phyloP scores from a whole-genome alignment of 2,888 invertebrate species.

The Nezara viridula region DNA sequence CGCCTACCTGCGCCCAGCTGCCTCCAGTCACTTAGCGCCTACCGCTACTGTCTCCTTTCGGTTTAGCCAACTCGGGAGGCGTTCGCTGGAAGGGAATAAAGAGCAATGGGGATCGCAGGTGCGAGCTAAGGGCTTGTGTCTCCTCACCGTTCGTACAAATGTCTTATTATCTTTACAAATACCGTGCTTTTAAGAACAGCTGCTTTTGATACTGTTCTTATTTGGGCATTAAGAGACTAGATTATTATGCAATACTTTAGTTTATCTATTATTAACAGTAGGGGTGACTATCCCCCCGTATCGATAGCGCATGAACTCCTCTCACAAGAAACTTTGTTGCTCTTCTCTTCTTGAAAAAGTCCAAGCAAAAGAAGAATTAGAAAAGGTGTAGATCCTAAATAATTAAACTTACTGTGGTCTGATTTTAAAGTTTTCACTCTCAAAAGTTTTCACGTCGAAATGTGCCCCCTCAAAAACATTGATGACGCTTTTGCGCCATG shows the following conservation, averaged over 20 bases:
- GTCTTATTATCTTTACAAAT: background rate
- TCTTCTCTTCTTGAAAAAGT: no score
- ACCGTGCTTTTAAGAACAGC: background rate
- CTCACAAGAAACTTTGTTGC: no score
- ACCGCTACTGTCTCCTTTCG: background rate
- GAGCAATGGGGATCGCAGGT: background rate
- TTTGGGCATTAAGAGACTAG: background rate
- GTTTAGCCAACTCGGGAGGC: constrained; percentile 32
- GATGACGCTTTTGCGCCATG: no score
- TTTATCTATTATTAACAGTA: no score
- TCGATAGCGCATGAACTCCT: no score
- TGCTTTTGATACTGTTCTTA: background rate
- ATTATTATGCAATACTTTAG: background rate
- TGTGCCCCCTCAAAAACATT: no score
- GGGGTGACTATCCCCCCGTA: no score
- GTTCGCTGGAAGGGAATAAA: constrained; percentile 27
- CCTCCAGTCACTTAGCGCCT: background rate
- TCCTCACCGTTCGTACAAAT: background rate
- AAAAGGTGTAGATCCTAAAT: no score
- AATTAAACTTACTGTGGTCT: no score
- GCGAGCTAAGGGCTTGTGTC: background rate
- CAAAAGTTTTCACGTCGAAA: no score
- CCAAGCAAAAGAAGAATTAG: no score
- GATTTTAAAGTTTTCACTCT: no score
- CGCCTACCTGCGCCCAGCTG: background rate